Percentiles rank a stretch among this genome's conserved stretches.
phyloP scores from a whole-genome alignment of 2,888 invertebrate species.

The Melipona beecheii region DNA sequence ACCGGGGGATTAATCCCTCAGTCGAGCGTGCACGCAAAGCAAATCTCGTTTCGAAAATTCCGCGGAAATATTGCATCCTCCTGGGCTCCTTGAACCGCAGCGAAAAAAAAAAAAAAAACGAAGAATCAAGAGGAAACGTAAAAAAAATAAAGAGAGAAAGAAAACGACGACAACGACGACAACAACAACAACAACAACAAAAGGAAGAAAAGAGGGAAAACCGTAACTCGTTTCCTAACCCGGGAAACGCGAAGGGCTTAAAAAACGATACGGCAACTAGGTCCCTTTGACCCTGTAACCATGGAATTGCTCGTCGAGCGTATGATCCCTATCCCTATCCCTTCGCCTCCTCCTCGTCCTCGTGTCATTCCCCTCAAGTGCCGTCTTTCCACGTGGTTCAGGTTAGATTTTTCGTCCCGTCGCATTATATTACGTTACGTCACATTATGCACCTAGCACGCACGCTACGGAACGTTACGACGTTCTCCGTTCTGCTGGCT shows the following conservation, averaged over 20 bases:
- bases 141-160: not conserved
- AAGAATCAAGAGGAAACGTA: not conserved
- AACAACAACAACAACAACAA: too few relatives aligned
- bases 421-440: conserved; percentile 69
- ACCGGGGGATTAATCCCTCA: conserved; percentile 5
- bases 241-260: conserved; percentile 11
- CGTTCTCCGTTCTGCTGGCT: conserved; percentile 72
- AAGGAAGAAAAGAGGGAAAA: not conserved
- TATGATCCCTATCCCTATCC: conserved; percentile 30
- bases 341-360: too few relatives aligned
- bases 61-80: conserved; percentile 18
- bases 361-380: conserved; percentile 50
- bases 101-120: not conserved
- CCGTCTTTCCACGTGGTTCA: conserved; percentile 58
- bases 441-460: conserved; percentile 65
- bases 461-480: conserved; percentile 66
- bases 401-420: conserved; percentile 46
- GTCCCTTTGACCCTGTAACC: conserved; percentile 48
- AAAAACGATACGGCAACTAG: conserved; percentile 6
- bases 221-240: conserved; percentile 12
- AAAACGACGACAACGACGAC: too few relatives aligned
- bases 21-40: not conserved
- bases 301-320: conserved; percentile 50
- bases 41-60: conserved; percentile 26
- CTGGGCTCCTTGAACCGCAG: not conserved